A percentile compares a stretch with the other conserved stretches of the same genome.
phyloP scores from a whole-genome alignment of 2,113 vertebrate genomes.

The Zosterops hypoxanthus region DNA sequence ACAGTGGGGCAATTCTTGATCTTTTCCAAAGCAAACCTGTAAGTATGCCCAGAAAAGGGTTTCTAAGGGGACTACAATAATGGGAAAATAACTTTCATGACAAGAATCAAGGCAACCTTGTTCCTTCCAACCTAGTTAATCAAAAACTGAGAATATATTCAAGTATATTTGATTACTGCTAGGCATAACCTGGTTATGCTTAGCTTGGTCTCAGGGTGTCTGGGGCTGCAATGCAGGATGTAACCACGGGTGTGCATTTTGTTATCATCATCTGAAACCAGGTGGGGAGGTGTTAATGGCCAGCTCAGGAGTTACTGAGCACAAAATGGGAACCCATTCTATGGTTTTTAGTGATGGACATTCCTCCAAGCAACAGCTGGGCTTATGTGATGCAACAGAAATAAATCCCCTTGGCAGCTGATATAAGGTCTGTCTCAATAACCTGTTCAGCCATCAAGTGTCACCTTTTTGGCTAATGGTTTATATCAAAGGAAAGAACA shows the following conservation, averaged over 20 bases:
- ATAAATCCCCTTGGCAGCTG: neutral
- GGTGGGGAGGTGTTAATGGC: too few species aligned
- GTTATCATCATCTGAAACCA: too few species aligned
- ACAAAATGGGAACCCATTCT: neutral
- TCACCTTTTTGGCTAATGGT: constrained; percentile 43
- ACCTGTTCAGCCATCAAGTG: neutral
- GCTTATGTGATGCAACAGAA: neutral
- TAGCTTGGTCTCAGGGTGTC: neutral
- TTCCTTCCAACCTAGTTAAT: neutral
- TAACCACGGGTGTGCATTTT: neutral
- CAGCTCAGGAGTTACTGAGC: neutral
- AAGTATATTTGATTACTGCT: neutral
- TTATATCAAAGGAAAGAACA: constrained; percentile 23
- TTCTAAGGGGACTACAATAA: neutral
- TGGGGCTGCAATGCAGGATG: neutral
- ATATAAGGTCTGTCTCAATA: neutral
- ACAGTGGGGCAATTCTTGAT: neutral
- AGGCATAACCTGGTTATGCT: neutral
- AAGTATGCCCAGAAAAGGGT: neutral
- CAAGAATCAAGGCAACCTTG: neutral
- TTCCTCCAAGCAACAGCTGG: neutral
- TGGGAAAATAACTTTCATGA: neutral
- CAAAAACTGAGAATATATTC: neutral
- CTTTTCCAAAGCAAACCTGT: neutral
- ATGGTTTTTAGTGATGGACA: neutral